Evolutionary conservation across 1,140 invertebrate species (phyloP).

Genomic region (Lepidostoma basale): DNA sequence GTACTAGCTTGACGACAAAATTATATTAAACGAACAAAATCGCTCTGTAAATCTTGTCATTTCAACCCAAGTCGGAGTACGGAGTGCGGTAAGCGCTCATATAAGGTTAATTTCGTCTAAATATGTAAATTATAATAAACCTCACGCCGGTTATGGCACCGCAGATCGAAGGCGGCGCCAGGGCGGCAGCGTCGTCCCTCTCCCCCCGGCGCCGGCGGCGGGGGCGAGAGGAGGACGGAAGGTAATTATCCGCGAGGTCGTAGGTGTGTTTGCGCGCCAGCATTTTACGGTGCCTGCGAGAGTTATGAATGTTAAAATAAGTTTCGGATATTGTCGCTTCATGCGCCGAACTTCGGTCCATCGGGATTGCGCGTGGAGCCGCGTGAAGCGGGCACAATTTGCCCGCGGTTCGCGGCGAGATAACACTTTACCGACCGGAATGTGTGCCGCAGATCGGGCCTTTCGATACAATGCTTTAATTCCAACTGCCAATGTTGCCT

Average conservation of each 20-base stretch:
- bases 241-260: conserved; percentile 4
- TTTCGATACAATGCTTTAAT: no score
- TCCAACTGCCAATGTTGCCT: no score
- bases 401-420: conserved; percentile 9
- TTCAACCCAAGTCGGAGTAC: conserved; percentile 13
- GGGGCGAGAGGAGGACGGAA: background rate
- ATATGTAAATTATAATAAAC: conserved; percentile 48
- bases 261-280: conserved; percentile 22
- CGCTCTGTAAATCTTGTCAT: background rate
- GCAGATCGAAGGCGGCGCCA: conserved; percentile 17
- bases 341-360: conserved; percentile 39
- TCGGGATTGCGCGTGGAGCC: conserved; percentile 29
- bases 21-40: background rate
- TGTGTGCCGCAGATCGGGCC: no score
- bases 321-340: conserved; percentile 45
- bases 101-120: conserved; percentile 46
- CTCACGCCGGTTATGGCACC: conserved; percentile 32
- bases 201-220: background rate
- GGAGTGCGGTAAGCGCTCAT: conserved; percentile 25
- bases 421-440: conserved; percentile 3
- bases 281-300: conserved; percentile 45
- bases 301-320: conserved; percentile 48
- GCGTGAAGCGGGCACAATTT: conserved; percentile 10
- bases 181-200: background rate
- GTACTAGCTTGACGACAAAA: no score